Base-by-base conservation (phyloP, 2,888 invertebrate genomes). In the Romanomermis culicivorax region DNA sequence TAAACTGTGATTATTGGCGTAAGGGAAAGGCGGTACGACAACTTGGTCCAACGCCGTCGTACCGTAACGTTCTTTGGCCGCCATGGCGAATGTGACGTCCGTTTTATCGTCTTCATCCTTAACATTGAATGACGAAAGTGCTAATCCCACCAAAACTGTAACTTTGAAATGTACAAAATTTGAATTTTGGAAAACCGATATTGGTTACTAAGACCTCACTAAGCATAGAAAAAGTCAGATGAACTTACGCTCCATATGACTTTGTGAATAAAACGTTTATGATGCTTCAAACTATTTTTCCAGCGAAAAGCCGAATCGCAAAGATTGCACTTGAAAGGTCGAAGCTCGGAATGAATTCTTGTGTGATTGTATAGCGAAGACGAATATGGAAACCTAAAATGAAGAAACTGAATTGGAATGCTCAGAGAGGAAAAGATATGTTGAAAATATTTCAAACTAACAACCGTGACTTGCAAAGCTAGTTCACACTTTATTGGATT, bases 231-330 rank as follows among this genome's bases (percentile, higher is more conserved):
- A n/a, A n/a, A n/a, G n/a, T n/a, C n/a, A n/a, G n/a, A n/a, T n/a
- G n/a, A n/a, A n/a, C n/a, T n/a, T n/a, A n/a, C n/a, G n/a, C n/a
- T n/a, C n/a, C n/a, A n/a, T n/a, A n/a, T 36, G 36, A 45, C 47
- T 23, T 45, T 45, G 23, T 45, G 47, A 45, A 45, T 45, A 23
- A 17, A 45, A 20, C 14, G 24, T 7, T 23, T 11, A 45, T 45
- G 47, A 45, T 45, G 47, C n/a, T 23, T 11, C 47, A 45, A 45
- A 45, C 47, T 45, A 23, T 45, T 45, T 23, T 45, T 45, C 47
- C 47, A 45, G 7, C 47, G 11, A 45, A 45, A 45, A 11, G 47
- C 47, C 4, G 47, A 11, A 45, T 45, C 24, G 47, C 47, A 45
- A n/a, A 45, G 14, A 23, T 11, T 45, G 24, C 47, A 45, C 23